Conservation (phyloP, 2,888 invertebrate genomes). For the Drosophila affinis region DNA sequence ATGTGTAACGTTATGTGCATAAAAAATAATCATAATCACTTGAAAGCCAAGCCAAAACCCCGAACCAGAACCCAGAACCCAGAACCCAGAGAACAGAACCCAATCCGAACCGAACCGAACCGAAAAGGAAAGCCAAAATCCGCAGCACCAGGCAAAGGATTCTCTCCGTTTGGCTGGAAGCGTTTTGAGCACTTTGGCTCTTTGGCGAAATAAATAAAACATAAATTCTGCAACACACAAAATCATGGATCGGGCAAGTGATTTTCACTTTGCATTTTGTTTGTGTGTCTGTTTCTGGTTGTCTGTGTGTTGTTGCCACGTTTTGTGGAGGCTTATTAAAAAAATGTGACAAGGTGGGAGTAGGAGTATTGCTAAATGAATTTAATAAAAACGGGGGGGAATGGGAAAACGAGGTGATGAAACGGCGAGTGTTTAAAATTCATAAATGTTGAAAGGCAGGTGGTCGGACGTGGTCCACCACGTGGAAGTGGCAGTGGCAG, state of each 20-base stretch:
- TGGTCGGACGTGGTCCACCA: background rate
- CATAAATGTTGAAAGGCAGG: conserved; percentile 11
- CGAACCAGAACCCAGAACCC: background rate
- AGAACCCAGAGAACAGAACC: background rate
- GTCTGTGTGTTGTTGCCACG: conserved; percentile 31
- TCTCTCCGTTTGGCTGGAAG: conserved; percentile 44
- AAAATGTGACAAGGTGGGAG: conserved; percentile 17
- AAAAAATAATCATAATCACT: conserved; percentile 79
- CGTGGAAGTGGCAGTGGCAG: no score
- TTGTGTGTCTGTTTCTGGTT: no score
- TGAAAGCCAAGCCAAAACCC: conserved; percentile 64
- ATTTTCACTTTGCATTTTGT: conserved; percentile 41
- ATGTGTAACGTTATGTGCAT: conserved; percentile 68
- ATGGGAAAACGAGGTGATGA: background rate
- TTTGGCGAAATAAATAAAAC: conserved; percentile 55
- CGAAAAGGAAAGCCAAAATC: conserved; percentile 7
- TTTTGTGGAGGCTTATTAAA: conserved; percentile 57
- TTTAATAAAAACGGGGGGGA: conserved; percentile 17
- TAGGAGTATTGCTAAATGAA: conserved; percentile 58
- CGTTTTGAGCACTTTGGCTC: conserved; percentile 64
- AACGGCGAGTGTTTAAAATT: conserved; percentile 13
- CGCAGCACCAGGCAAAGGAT: background rate
- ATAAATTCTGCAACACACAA: conserved; percentile 54
- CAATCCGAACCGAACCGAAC: background rate
- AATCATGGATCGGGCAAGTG: conserved; percentile 32